phyloP scores from a whole-genome alignment of 2,797 vertebrate species.

The Acanthurus tractus region DNA sequence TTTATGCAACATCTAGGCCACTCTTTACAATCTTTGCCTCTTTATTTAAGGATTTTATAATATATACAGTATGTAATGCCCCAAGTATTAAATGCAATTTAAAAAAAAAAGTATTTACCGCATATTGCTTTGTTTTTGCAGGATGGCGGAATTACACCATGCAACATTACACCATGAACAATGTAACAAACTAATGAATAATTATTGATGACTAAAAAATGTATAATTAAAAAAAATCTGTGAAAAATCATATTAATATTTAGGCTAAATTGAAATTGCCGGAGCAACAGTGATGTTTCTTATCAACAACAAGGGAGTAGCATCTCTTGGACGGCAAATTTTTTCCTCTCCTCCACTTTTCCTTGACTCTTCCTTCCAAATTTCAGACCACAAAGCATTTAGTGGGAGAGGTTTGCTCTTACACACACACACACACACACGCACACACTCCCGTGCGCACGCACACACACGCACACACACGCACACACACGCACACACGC shows the following conservation, averaged over 20 bases:
- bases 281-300: conserved; percentile 7
- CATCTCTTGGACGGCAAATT: conserved; percentile 6
- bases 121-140: background rate
- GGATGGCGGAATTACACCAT: background rate
- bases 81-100: background rate
- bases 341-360: conserved; percentile 2
- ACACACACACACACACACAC: conserved; percentile 13
- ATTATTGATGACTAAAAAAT: background rate
- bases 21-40: background rate
- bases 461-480: conserved; percentile 23
- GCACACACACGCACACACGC: conserved; percentile 19
- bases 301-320: conserved; percentile 44
- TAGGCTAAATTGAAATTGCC: background rate
- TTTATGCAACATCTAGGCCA: background rate
- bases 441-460: too few relatives aligned
- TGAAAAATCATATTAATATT: conserved; percentile 14
- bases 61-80: background rate
- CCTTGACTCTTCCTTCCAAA: conserved; percentile 14
- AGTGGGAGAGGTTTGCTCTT: conserved; percentile 13
- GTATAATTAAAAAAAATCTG: background rate
- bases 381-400: conserved; percentile 50
- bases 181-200: background rate
- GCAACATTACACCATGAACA: background rate
- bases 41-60: background rate
- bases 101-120: background rate